Evolutionary conservation across 2,888 invertebrate genomes (phyloP), one percentile per base, ranked within the genome.

Genomic region (Galeruca laticollis): DNA sequence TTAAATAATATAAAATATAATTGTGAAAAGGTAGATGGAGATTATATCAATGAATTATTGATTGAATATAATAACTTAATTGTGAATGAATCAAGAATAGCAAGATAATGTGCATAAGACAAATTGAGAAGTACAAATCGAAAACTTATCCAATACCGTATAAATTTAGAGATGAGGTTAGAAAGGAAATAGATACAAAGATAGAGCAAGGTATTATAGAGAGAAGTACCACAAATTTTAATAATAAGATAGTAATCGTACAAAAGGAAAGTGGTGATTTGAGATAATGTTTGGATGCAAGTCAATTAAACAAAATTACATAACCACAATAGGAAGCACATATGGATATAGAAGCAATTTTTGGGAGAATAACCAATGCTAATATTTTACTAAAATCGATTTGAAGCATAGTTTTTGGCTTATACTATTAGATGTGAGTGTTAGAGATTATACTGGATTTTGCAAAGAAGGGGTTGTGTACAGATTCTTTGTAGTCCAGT

Each of bases 401-500:
- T n/a, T n/a, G n/a, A n/a, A n/a, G n/a, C n/a, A n/a, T n/a, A n/a
- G n/a, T n/a, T n/a, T n/a, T n/a, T n/a, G n/a, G n/a, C n/a, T n/a
- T n/a, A n/a, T n/a, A n/a, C n/a, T n/a, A n/a, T n/a, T n/a, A n/a
- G n/a, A n/a, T n/a, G n/a, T n/a, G n/a, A n/a, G n/a, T n/a, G n/a
- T n/a, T n/a, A n/a, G n/a, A n/a, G n/a, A n/a, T n/a, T n/a, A n/a
- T n/a, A n/a, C n/a, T n/a, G n/a, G n/a, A n/a, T n/a, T n/a, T n/a
- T n/a, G n/a, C n/a, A n/a, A n/a, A n/a, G n/a, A n/a, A n/a, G n/a
- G n/a, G n/a, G n/a, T n/a, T n/a, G n/a, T n/a, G n/a, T 60, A 81
- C 80, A 1, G 78, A 1, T 79, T 82, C 15, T 40, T 26, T 15
- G 31, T 65, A 26, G 64, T 79, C 20, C 60, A 15, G 21, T 60